Evolutionary conservation across 2,888 invertebrate species (phyloP).

Genomic region (Drepanosiphum platanoidis): DNA sequence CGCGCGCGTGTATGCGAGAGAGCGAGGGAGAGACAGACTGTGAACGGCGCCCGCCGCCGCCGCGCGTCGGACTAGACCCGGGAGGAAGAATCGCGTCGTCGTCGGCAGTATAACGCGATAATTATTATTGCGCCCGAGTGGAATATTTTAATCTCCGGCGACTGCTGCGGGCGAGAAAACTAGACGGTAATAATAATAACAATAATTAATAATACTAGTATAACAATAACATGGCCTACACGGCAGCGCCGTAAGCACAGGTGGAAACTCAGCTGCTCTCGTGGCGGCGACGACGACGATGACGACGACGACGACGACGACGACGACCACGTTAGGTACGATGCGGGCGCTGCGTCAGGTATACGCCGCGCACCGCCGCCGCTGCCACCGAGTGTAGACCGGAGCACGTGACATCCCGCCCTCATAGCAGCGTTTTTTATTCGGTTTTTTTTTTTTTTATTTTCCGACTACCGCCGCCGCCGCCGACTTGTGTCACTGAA

Average conservation of each 20-base stretch:
- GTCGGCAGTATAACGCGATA: no score
- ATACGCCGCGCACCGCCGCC: neutral
- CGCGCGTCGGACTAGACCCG: neutral
- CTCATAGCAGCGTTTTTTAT: neutral
- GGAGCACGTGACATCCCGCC: constrained; percentile 58
- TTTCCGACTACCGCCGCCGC: neutral
- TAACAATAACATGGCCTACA: no score
- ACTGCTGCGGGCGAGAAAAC: neutral
- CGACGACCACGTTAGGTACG: constrained; percentile 11
- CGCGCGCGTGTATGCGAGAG: no score
- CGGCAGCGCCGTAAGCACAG: constrained; percentile 27
- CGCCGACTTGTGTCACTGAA: constrained; percentile 21
- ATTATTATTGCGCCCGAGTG: no score
- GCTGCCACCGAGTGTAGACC: neutral
- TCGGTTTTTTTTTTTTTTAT: no score
- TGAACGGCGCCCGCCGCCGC: no score
- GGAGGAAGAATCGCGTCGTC: no score
- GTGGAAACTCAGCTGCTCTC: constrained; percentile 59
- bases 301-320: constrained; percentile 24
- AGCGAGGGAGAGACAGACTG: no score
- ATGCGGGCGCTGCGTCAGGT: constrained; percentile 43
- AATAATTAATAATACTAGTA: no score
- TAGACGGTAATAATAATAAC: no score
- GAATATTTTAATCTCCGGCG: constrained; percentile 1
- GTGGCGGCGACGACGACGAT: neutral